Base-by-base conservation (phyloP, 1,140 invertebrate species). In the Calosoma granatense region DNA sequence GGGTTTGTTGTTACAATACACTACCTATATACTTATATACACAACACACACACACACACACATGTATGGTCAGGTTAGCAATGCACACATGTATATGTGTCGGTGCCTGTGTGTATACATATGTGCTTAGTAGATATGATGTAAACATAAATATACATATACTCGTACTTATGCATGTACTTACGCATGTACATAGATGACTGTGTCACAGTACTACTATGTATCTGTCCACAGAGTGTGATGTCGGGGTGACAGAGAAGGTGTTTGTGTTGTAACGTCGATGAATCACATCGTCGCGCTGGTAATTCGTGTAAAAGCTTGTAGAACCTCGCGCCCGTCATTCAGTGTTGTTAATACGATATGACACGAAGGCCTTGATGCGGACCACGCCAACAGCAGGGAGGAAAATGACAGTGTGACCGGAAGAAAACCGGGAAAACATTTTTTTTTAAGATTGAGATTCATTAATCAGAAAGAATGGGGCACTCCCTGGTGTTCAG, bases 401-500 rank as follows among this genome's bases (percentile, higher is more conserved):
- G 65, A 67, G 41, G 67, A 64, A 67, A 67, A 67, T 66, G 63
- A 64, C 59, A 59, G 59, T 59, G 58, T 58, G 59, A 63, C 63
- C 65, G 63, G 62, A 63, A 64, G 47, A 9, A 62, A 61, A 43
- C 60, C 64, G 63, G 64, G 55, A 59, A 68, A 66, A 59, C 61
- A 61, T 47, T 61, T 66, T 69, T 66, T 67, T 69, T 65, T 63
- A 63, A 69, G 63, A 67, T 64, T 64, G 64, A 56, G 61, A 65
- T 66, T 65, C 61, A 61, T 65, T 66, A 68, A 68, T 68, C 66
- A 65, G 62, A 65, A 68, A 64, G 67, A 68, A 70, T 62, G 63
- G 61, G 67, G 61, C 64, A 61, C 66, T 63, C 65, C 67, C 65
- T 56, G 60, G 60, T 47, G 41, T 47, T 60, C 53, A 59, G 59